phyloP scores from a whole-genome alignment of 1,140 invertebrate genomes.

The Oreohelix idahoensis region DNA sequence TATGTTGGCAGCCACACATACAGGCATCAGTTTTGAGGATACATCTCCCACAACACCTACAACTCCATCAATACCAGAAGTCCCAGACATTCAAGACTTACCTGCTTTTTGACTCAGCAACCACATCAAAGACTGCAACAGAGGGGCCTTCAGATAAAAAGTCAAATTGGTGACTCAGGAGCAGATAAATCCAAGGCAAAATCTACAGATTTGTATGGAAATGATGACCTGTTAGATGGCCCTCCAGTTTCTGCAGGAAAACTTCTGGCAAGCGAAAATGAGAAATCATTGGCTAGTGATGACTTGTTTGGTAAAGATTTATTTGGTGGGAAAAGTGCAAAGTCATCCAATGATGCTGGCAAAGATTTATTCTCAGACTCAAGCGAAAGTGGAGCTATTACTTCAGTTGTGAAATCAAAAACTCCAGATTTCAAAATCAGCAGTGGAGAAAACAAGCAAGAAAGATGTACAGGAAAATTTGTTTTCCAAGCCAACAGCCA shows the following conservation, averaged over 20 bases:
- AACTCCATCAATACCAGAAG: constrained; percentile 28
- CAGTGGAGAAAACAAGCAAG: neutral
- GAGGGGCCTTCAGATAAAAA: neutral
- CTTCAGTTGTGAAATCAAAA: neutral
- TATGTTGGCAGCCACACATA: constrained; percentile 11
- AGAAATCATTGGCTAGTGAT: neutral
- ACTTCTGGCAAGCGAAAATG: no score
- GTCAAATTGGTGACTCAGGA: neutral
- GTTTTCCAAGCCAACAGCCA: constrained; percentile 2
- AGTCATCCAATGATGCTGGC: neutral
- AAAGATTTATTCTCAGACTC: constrained; percentile 21
- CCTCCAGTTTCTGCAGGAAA: neutral
- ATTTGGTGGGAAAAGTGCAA: constrained; percentile 13
- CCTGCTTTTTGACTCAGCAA: neutral
- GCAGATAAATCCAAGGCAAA: neutral
- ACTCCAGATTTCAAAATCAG: neutral
- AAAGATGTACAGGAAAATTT: neutral
- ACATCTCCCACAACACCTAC: constrained; percentile 24
- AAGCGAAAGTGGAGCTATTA: neutral
- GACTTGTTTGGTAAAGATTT: constrained; percentile 31
- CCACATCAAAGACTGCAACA: neutral
- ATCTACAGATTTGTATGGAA: constrained; percentile 26
- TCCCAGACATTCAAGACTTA: constrained; percentile 16
- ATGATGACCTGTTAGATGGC: constrained; percentile 35
- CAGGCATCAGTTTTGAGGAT: constrained; percentile 39